Evolutionary conservation across 2,113 vertebrate species (phyloP), one percentile per base, ranked within the genome.

Genomic region (Carassius auratus): DNA sequence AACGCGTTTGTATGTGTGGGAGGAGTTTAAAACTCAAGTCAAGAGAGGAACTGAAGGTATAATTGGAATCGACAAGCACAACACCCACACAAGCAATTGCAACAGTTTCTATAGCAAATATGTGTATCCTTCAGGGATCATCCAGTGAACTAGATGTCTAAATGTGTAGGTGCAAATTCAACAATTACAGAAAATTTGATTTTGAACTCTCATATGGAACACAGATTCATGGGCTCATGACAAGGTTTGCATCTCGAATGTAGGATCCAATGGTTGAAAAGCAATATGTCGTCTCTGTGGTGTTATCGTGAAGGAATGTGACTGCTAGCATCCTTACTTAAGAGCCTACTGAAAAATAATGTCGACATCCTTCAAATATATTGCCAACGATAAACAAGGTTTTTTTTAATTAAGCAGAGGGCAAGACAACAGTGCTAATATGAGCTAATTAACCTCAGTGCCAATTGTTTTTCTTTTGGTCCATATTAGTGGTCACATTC

Each of bases 51-150:
- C 5, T 77, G 45, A 77, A 33, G 75, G 75, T 8, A 57, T 77
- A 33, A 77, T 36, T 77, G 75, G 50, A 33, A 52, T 76, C 75
- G 52, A 77, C 75, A 36, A 57, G 75, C 30, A 6, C 75, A 57
- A 19, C 75, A 36, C 75, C 26, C 48, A 76, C 75, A 55, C 50
- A 69, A 69, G 36, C 66, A 69, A 38, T 19, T 33, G 23, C 45
- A 57, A 30, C 15, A 30, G 50, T 57, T 33, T 57, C 23, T 14
- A 36, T 12, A 57, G 12, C 45, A 48, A 36, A 21, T n/a, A n/a
- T 14, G 19, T 4, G 33, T 23, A 38, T 57, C 21, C 33, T 12
- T 10, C 14, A 78, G 52, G 23, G 33, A 42, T 42, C 9, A 78
- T 42, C 76, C 52, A 42, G 30, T n/a, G 5, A 15, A 59, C 55